These are phyloP conservation scores for Brachymystax lenok DNA, from an alignment of 2,797 vertebrate genomes.

Conservation along the genomic window DNA sequence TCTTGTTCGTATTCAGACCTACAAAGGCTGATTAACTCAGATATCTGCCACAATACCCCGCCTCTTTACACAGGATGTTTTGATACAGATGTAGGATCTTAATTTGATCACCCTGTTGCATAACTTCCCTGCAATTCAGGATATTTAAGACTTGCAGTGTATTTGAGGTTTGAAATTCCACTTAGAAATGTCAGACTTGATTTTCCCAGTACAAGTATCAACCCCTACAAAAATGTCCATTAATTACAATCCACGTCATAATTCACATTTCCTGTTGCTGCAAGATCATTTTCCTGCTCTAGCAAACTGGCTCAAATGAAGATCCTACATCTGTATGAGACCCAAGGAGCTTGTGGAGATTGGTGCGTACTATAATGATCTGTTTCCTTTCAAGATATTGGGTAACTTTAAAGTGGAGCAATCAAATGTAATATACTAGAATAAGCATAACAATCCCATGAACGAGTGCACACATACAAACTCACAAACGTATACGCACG, in stretches of 20 bases:
- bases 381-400: not conserved
- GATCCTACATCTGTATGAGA: not conserved
- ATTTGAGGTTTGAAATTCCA: too few relatives aligned
- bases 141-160: too few relatives aligned
- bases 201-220: too few relatives aligned
- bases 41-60: not conserved
- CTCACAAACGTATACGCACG: not conserved
- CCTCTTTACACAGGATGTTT: slow-evolving; percentile 2
- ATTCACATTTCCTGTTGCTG: too few relatives aligned
- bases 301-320: too few relatives aligned
- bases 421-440: not conserved
- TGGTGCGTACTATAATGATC: not conserved
- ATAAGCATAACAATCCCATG: not conserved
- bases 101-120: too few relatives aligned
- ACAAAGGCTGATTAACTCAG: not conserved
- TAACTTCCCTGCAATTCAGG: too few relatives aligned
- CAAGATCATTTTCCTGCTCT: too few relatives aligned
- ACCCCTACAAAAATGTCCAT: too few relatives aligned
- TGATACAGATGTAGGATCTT: not conserved
- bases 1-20: not conserved
- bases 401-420: not conserved
- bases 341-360: not conserved
- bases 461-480: too few relatives aligned
- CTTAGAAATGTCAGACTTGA: too few relatives aligned
- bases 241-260: too few relatives aligned